Base-by-base conservation (phyloP, 2,113 vertebrate species). In the Pardalotus punctatus region DNA sequence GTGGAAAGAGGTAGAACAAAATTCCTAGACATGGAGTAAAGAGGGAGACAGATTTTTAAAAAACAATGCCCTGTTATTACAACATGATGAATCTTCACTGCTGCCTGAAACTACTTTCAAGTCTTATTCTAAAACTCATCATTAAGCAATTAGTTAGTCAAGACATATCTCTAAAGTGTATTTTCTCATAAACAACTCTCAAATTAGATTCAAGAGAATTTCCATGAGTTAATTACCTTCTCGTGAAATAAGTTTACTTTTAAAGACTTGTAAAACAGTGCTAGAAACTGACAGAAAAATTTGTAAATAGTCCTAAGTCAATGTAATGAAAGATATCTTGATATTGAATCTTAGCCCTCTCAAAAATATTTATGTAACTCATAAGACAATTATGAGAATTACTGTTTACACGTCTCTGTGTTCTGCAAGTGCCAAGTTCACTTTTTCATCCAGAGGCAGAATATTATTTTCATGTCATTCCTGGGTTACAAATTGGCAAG, bases 11-110 rank as follows among this genome's bases (percentile, higher is more conserved):
- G 4, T 20, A 70, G 19, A 57, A 64, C 35, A 38, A 72, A 91
- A 86, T 21, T 72, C 21, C 15, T 21, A 62, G 42, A 58, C 4
- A 3, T 11, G 2, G 11, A 15, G 3, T 21, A 81, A 88, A 78
- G 7, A 0, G 0, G 3, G 14, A 88, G 5, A 14, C 4, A 53
- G 20, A 29, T 2, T 1, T 72, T 35, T 15, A 19, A 29, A 51
- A 88, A 58, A 29, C 6, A 25, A 14, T 69, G 3, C 76, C 58
- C 4, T 64, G 0, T 42, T 80, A 9, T 10, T n/a, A 11, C 16
- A 60, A 15, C 13, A 33, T 43, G 5, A 5, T 82, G 29, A 36
- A 4, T 71, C 33, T 76, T 76, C 14, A 13, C 36, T 89, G 13
- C 12, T 84, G 11, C 4, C 20, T 69, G 28, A 87, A 81, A 50